Evolutionary conservation across 2,797 vertebrate genomes (phyloP), one percentile per base, ranked within the genome.

Genomic region (Novumbra hubbsi): DNA sequence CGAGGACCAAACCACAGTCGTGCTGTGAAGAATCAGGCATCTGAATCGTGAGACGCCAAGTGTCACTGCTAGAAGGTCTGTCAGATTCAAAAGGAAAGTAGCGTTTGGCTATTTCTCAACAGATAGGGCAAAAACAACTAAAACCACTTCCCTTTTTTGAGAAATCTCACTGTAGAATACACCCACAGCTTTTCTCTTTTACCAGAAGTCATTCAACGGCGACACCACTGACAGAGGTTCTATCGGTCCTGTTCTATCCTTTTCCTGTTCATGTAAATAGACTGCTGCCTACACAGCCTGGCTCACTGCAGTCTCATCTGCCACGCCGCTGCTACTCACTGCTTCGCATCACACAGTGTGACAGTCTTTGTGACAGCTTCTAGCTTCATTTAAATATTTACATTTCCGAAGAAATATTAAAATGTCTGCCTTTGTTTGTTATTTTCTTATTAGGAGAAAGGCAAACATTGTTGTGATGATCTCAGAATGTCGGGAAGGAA

Each of bases 131-230:
- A 80, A 88, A 88, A 79, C 70, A 19, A 90, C 88, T 49, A 87
- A 84, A 79, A 85, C 88, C 88, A 91, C 89, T 90, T 91, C 89
- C 88, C 84, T 89, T 91, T 91, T 48, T 77, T 79, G 68, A 86
- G 86, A 92, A 93, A 86, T 88, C 88, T 88, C 86, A 86, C 83
- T 81, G 65, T 21, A 15, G 7, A 60, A 84, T 82, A 85, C 86
- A 84, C 90, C 84, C 88, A 88, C 90, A 84, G 81, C 73, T 79
- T 78, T 79, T 78, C 75, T 88, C 19, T 65, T 21, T 91, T 89
- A 90, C 88, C 89, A 91, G 87, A 92, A 92, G 78, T 77, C 72
- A 76, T 64, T 68, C 70, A 73, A 82, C 83, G 76, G 80, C 80
- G 78, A 83, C 84, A 86, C 83, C 85, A 64, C 82, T 41, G 52